Base-by-base conservation (phyloP, 2,113 vertebrate species). In the Serilophus lunatus region DNA sequence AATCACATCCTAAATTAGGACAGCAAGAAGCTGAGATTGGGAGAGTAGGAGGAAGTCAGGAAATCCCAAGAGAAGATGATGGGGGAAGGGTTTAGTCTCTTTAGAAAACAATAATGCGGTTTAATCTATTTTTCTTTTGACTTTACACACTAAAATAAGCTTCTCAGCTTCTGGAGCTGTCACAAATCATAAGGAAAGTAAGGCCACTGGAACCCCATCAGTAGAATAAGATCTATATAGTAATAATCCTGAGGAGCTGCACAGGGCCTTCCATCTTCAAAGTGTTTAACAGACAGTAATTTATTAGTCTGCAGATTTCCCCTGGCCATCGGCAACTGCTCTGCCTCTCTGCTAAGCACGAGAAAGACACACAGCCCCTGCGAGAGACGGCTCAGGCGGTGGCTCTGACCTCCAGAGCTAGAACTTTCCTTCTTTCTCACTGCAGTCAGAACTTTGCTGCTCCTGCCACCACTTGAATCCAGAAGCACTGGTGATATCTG, bases 171-270 rank as follows among this genome's bases (percentile, higher is more conserved):
- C 95, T 92, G 64, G 76, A 64, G 82, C 90, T 94, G 90, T 93
- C 96, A 95, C 85, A 93, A 96, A 93, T 96, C 92, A 64, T 74
- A 86, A 75, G 47, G 49, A 88, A 96, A 96, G 96, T 94, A 97
- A 74, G 57, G 95, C 63, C 44, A 80, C 56, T 86, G 56, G 82
- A 93, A 86, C 64, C 35, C 51, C 56, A 42, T 92, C 88, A 83
- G 51, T 88, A 86, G 76, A 66, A 40, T 81, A 88, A 90, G 66
- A 95, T 36, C 64, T 68, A 93, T 56, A 83, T 18, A 96, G 90
- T 60, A 93, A 92, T 93, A 94, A 92, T 96, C 88, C 68, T 77
- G 76, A 94, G 88, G 60, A 94, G 59, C 47, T 86, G 72, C 9
- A 9, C 82, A 75, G 68, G 17, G 66, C 75, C 95, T 90, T 93